Conservation (phyloP, 2,888 invertebrate genomes). For the Schizaphis graminum region DNA sequence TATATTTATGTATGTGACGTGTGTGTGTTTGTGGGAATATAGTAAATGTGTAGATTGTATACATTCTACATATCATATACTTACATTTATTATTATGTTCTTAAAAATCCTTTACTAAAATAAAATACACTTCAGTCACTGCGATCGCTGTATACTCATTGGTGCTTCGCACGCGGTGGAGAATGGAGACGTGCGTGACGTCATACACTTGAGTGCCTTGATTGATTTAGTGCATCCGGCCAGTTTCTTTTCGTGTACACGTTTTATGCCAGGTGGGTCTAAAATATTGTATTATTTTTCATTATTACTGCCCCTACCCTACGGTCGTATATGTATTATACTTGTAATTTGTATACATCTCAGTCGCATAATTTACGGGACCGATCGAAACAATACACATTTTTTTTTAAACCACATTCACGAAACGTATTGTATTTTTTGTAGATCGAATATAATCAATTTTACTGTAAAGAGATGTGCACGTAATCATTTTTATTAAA, state of each 20-base stretch:
- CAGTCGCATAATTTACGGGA: background rate
- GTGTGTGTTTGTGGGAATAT: background rate
- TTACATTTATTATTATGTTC: background rate
- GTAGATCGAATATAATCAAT: background rate
- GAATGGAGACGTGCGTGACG: conserved; percentile 61
- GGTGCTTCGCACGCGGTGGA: conserved; percentile 37
- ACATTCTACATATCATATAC: conserved; percentile 12
- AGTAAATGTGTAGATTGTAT: background rate
- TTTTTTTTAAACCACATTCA: background rate
- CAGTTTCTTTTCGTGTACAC: conserved; percentile 57
- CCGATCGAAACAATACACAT: conserved; percentile 27
- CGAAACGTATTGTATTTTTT: background rate
- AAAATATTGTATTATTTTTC: conserved; percentile 54
- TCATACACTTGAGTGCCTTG: conserved; percentile 63
- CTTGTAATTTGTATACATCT: background rate
- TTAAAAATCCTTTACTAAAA: conserved; percentile 44
- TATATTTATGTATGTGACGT: background rate
- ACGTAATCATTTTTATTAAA: background rate
- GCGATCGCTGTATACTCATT: conserved; percentile 44
- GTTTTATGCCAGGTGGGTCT: conserved; percentile 60
- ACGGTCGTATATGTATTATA: background rate
- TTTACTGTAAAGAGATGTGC: background rate
- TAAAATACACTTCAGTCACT: conserved; percentile 56
- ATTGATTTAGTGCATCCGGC: conserved; percentile 66
- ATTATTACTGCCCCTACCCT: background rate